These are phyloP conservation scores for Acipenser ruthenus DNA, from an alignment of 2,797 vertebrate species.

Conservation along the genomic window DNA sequence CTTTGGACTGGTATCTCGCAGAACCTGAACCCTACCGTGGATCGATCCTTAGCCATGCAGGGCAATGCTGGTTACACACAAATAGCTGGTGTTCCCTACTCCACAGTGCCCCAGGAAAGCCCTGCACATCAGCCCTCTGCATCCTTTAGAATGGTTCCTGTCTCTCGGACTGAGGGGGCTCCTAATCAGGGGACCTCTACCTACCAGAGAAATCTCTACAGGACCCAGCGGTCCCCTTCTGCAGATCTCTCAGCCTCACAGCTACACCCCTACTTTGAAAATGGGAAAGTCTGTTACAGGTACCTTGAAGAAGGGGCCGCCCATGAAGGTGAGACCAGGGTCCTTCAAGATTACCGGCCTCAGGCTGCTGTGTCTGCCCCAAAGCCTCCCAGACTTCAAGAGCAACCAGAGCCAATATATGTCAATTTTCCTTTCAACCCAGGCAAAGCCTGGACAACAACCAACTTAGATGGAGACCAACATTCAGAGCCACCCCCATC, in stretches of 20 bases:
- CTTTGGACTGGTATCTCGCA: constrained; percentile 25
- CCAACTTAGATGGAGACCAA: constrained; percentile 34
- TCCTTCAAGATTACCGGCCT: constrained; percentile 1
- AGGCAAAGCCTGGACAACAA: constrained; percentile 36
- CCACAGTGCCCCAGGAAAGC: constrained; percentile 17
- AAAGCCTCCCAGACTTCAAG: constrained; percentile 23
- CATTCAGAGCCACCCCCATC: no score
- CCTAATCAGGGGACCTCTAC: constrained; percentile 24
- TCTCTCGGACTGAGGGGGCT: constrained; percentile 19
- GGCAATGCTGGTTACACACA: not conserved
- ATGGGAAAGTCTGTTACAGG: constrained; percentile 48
- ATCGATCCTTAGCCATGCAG: constrained; percentile 2
- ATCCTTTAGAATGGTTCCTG: constrained; percentile 6
- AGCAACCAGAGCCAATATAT: constrained; percentile 56
- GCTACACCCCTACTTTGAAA: constrained; percentile 48
- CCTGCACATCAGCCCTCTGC: not conserved
- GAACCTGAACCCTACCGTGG: constrained; percentile 15
- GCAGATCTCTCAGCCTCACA: constrained; percentile 30
- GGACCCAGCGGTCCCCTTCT: constrained; percentile 33
- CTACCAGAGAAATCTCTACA: constrained; percentile 38
- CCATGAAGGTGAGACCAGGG: constrained; percentile 12
- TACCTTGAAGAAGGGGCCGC: constrained; percentile 33
- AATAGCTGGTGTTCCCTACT: constrained; percentile 14
- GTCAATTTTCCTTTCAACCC: constrained; percentile 53
- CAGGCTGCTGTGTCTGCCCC: constrained; percentile 14